Conservation (phyloP, 1,140 invertebrate species). For the Antheraea pernyi region DNA sequence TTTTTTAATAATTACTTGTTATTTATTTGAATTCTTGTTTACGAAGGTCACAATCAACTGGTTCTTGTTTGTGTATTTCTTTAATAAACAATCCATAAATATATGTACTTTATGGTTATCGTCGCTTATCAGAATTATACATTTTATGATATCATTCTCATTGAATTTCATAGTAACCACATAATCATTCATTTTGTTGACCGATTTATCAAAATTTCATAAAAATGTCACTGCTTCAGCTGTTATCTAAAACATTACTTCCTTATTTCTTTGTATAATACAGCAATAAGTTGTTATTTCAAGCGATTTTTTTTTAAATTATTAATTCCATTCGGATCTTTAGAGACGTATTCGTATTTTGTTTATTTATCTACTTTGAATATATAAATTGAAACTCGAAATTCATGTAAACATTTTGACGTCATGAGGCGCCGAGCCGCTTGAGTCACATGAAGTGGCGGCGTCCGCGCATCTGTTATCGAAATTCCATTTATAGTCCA, state of each 20-base stretch:
- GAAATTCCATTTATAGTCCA: conserved; percentile 14
- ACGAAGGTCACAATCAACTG: too few species aligned
- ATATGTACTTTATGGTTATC: too few species aligned
- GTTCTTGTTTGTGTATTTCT: too few species aligned
- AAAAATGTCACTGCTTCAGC: neutral
- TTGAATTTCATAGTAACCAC: too few species aligned
- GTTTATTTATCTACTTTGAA: neutral
- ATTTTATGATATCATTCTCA: too few species aligned
- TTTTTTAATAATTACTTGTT: too few species aligned
- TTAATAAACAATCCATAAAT: too few species aligned
- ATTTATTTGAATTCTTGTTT: too few species aligned
- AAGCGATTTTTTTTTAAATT: neutral
- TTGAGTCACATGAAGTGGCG: conserved; percentile 18
- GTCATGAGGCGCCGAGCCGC: conserved; percentile 15
- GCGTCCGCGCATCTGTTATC: conserved; percentile 18
- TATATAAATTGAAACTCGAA: neutral
- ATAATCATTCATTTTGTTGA: neutral
- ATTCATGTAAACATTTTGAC: conserved; percentile 22
- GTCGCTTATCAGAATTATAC: too few species aligned
- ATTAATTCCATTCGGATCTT: neutral
- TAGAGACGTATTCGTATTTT: neutral
- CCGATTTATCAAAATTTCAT: neutral
- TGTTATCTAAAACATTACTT: too few species aligned
- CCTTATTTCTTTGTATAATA: too few species aligned
- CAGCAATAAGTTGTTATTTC: too few species aligned